A percentile compares a stretch with the other conserved stretches of the same genome.
Evolutionary conservation across 2,797 vertebrate species (phyloP).

Genomic region (Melanotaenia maccullochi): DNA sequence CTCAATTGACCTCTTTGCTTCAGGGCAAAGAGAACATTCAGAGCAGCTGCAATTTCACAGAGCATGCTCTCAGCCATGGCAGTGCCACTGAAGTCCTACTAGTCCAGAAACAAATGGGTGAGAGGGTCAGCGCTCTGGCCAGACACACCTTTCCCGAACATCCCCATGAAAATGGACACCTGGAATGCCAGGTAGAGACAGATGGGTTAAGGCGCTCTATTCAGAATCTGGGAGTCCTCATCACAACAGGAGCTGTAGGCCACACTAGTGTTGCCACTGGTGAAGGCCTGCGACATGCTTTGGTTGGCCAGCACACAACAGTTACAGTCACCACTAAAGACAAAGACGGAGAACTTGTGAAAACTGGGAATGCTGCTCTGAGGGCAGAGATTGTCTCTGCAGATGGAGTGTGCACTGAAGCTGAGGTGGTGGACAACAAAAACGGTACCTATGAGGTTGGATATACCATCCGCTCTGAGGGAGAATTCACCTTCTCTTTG

Average conservation of each 20-base stretch:
- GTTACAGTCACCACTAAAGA: slow-evolving; percentile 96
- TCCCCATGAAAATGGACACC: slow-evolving; percentile 92
- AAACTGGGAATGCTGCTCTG: slow-evolving; percentile 89
- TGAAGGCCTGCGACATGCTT: slow-evolving; percentile 89
- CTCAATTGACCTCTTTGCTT: slow-evolving; percentile 87
- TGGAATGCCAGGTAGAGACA: slow-evolving; percentile 90
- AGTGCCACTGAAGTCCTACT: slow-evolving; percentile 89
- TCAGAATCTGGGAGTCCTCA: slow-evolving; percentile 91
- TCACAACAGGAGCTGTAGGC: slow-evolving; percentile 92
- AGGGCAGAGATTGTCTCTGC: slow-evolving; percentile 84
- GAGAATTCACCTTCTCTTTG: slow-evolving; percentile 88
- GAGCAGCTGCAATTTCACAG: slow-evolving; percentile 94
- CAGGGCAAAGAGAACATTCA: slow-evolving; percentile 95
- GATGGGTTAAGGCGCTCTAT: slow-evolving; percentile 92
- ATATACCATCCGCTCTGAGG: slow-evolving; percentile 88
- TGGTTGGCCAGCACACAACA: slow-evolving; percentile 89
- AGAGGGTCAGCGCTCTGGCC: slow-evolving; percentile 90
- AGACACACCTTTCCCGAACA: slow-evolving; percentile 88
- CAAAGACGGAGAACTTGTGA: slow-evolving; percentile 91
- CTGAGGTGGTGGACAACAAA: slow-evolving; percentile 93
- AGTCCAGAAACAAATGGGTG: slow-evolving; percentile 95
- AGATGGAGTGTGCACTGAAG: slow-evolving; percentile 80
- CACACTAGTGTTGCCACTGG: slow-evolving; percentile 92
- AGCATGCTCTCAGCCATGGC: slow-evolving; percentile 89
- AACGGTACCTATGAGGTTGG: slow-evolving; percentile 95